Percentiles rank a stretch among this genome's conserved stretches.
These are phyloP conservation scores for Macrosiphum euphorbiae DNA, from an alignment of 2,888 invertebrate genomes.

Conservation along the genomic window DNA sequence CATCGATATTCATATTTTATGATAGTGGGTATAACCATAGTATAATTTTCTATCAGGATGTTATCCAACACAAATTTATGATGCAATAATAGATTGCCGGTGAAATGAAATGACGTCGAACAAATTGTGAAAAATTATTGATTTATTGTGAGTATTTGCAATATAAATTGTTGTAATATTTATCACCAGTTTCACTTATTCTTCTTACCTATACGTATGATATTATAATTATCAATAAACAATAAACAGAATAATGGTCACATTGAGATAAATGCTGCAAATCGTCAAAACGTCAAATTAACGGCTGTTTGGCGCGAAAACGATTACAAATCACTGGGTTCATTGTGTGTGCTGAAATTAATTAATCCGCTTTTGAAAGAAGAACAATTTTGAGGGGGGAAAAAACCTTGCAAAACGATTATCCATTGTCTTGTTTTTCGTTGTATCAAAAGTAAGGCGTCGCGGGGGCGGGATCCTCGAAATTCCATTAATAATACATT, in stretches of 20 bases:
- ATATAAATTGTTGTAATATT: neutral
- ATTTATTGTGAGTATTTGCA: neutral
- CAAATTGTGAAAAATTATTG: too few relatives aligned
- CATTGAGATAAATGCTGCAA: neutral
- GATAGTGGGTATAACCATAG: neutral
- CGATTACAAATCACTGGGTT: neutral
- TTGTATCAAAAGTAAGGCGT: conserved; percentile 6
- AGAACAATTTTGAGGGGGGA: neutral
- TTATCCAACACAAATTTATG: neutral
- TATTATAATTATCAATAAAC: neutral
- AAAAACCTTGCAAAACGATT: conserved; percentile 27
- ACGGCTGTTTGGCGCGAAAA: neutral
- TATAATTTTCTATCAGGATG: neutral
- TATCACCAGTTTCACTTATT: neutral
- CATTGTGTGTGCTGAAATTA: neutral
- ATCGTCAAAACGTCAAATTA: neutral
- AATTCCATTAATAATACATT: conserved; percentile 43
- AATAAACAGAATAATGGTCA: neutral
- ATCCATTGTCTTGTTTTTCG: conserved; percentile 43
- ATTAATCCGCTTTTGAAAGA: conserved; percentile 7
- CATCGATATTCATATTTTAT: neutral
- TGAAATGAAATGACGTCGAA: neutral
- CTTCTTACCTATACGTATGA: neutral
- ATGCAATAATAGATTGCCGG: neutral
- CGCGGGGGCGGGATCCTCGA: conserved; percentile 14